These are phyloP conservation scores for Hirudo medicinalis DNA, from an alignment of 1,140 invertebrate species.

Conservation along the genomic window DNA sequence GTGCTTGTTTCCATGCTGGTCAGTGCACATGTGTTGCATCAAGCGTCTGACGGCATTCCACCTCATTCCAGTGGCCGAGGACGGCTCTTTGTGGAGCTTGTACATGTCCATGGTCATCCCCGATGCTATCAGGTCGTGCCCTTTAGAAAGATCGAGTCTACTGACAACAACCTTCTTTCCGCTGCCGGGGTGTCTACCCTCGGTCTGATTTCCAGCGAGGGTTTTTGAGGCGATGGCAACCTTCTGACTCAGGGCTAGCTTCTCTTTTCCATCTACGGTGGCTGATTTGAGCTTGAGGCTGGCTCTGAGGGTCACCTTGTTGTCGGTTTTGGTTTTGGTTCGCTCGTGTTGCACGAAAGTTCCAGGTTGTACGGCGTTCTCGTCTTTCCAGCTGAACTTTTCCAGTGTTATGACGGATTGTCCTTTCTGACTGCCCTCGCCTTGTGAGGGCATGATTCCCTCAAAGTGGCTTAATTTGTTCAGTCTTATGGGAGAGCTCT, in stretches of 20 bases:
- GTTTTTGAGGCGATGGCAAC: neutral
- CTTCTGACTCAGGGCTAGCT: neutral
- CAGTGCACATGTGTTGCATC: constrained; percentile 9
- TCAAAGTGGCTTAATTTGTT: constrained; percentile 1
- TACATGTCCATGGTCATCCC: constrained; percentile 1
- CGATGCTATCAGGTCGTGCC: neutral
- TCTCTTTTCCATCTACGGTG: neutral
- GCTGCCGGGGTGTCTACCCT: neutral
- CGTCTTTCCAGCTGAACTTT: constrained; percentile 9
- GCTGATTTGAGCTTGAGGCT: neutral
- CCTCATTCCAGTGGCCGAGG: neutral
- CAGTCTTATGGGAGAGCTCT: neutral
- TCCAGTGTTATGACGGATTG: neutral
- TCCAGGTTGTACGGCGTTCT: neutral
- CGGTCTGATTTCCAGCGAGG: neutral
- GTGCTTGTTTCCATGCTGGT: neutral
- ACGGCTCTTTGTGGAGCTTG: neutral
- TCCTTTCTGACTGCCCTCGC: neutral
- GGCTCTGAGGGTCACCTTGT: neutral
- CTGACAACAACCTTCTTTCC: neutral
- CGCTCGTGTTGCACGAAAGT: neutral
- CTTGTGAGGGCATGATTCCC: neutral
- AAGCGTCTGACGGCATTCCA: constrained; percentile 7
- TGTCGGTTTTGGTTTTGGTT: neutral
- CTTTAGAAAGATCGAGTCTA: neutral